Evolutionary conservation across 1,140 invertebrate species (phyloP), one percentile per base, ranked within the genome.

Genomic region (Steinernema feltiae): DNA sequence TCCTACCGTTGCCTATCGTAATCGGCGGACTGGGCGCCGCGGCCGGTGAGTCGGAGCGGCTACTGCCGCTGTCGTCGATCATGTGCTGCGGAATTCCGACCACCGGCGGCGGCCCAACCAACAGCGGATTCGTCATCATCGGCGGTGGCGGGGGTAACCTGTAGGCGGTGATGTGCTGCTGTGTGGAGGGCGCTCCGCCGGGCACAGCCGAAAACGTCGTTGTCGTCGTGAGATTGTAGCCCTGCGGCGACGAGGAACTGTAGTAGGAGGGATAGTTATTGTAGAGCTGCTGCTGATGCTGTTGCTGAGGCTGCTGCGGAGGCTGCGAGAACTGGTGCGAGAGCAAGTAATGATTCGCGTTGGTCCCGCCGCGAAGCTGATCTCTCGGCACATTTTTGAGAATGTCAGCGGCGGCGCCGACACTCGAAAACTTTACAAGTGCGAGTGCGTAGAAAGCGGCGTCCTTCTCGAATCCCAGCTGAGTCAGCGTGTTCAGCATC

Each of bases 381-480:
- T 75, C 74, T 27, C 21, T 76, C 35, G 74, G 18, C 29, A 76
- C 29, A 21, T 76, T 31, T 29, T 71, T 32, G n/a, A 83, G 71
- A 31, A 85, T 72, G n/a, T 77, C 74, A 1, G 70, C 72, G 0
- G 82, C 82, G 46, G 78, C 73, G 1, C 69, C 69, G 24, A 82
- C 79, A 27, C 82, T 81, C 32, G 46, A 30, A 74, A 83, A 83
- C 53, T 83, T 84, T 53, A 84, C 81, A 35, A 82, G 70, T 71
- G 81, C 81, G 1, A 84, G 71, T 3, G 82, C 82, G 69, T 83
- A 84, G 70, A 74, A 81, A 1, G 82, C 82, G 17, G 81, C 71
- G 72, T 83, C 82, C 82, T 83, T 73, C 72, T 82, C 81, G 70
- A 76, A 82, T 7, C 81, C 81, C n/a, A 81, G n/a, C 48, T 71